Percentiles rank a stretch among this genome's conserved stretches.
These are phyloP conservation scores for Diplazon laetatorius DNA, from an alignment of 2,888 invertebrate species.

Conservation along the genomic window DNA sequence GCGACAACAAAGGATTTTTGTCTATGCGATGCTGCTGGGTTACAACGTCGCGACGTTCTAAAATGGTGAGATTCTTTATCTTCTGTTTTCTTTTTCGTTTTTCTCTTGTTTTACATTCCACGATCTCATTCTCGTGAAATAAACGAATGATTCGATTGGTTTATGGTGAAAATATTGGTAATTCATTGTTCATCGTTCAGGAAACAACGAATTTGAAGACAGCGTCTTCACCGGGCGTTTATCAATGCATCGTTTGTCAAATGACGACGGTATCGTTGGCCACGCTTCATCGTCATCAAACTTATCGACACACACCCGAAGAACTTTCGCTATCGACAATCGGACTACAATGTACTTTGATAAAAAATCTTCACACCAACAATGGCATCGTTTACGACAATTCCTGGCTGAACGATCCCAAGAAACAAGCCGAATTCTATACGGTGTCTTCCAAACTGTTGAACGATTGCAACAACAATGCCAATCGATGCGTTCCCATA, in stretches of 20 bases:
- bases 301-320: constrained; percentile 70
- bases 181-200: constrained; percentile 30
- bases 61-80: constrained; percentile 46
- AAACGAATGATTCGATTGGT: not conserved
- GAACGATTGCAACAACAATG: constrained; percentile 42
- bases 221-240: constrained; percentile 49
- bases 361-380: not conserved
- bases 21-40: too few species aligned
- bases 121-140: too few species aligned
- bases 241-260: constrained; percentile 74
- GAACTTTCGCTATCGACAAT: constrained; percentile 74
- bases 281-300: constrained; percentile 74
- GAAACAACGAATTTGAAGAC: constrained; percentile 35
- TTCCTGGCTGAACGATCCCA: constrained; percentile 49
- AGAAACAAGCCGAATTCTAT: constrained; percentile 32
- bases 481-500: not conserved
- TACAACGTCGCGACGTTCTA: not conserved
- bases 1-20: constrained; percentile 3
- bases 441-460: constrained; percentile 32
- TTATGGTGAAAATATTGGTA: not conserved
- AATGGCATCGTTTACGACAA: constrained; percentile 5
- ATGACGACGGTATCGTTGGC: constrained; percentile 65
- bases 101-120: too few species aligned
- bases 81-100: not conserved
- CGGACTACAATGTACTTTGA: constrained; percentile 65